Evolutionary conservation across 2,113 vertebrate genomes (phyloP).

Genomic region (Ctenodactylus gundi): DNA sequence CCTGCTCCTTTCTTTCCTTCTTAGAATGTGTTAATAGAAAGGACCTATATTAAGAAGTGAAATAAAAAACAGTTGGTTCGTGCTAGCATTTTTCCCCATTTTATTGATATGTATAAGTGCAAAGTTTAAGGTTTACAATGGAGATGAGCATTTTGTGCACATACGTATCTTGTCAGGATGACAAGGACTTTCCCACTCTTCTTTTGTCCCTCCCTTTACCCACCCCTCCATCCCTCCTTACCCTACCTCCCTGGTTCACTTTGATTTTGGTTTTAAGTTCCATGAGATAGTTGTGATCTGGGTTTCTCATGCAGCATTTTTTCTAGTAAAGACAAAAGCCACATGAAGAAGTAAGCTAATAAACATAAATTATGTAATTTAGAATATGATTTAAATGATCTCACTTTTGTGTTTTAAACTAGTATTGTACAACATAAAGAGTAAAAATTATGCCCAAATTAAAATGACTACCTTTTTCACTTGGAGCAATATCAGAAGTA

Average conservation of each 20-base stretch:
- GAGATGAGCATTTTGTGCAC: no score
- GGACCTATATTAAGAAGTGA: background rate
- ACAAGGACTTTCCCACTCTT: no score
- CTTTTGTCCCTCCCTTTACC: no score
- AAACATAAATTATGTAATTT: background rate
- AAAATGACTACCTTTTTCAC: background rate
- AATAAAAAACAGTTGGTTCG: background rate
- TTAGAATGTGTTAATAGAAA: background rate
- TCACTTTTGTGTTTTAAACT: slow-evolving; percentile 17
- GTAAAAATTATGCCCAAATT: slow-evolving; percentile 40
- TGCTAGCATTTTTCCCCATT: background rate
- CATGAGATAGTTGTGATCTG: no score
- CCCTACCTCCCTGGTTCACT: no score
- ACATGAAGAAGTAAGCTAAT: background rate
- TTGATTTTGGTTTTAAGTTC: no score
- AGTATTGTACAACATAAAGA: background rate
- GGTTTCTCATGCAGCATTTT: no score
- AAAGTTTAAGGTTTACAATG: no score
- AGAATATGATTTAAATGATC: background rate
- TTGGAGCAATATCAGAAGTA: background rate
- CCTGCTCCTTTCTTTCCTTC: background rate
- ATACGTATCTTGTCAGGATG: no score
- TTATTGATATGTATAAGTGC: no score
- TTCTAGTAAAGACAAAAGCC: background rate
- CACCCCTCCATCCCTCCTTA: no score